Base-by-base conservation (phyloP, 2,113 vertebrate species). In the Panthera tigris region DNA sequence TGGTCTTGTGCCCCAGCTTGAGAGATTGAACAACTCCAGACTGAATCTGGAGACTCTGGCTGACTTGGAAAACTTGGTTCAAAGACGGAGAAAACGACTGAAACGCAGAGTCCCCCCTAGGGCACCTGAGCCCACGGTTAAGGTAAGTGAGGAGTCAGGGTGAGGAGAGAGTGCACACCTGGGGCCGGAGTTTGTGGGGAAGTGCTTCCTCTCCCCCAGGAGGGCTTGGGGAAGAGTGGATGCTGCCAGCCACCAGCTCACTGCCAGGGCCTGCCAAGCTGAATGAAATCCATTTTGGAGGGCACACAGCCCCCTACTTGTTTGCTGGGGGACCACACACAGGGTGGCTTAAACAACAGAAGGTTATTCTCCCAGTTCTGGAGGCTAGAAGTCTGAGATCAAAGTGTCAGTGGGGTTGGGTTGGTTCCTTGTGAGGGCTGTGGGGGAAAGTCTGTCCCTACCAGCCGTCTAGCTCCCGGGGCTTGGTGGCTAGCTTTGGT, bases 11-110 rank as follows among this genome's bases (percentile, higher is more conserved):
- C 10, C 48, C 61, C 96, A 98, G 98, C 81, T 98, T 21, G 97
- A 98, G 92, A 92, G 93, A 45, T 94, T 98, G 69, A 94, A 91
- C 48, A 97, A 95, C 48, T 97, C 98, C 94, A 98, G 98, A 82
- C 18, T 97, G 45, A 97, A 92, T 41, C 91, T 98, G 61, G 97
- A 98, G 29, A 98, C 5, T 1, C 74, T 98, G 96, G 86, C 73
- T 10, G 97, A 98, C 95, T 90, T 98, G 92, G 95, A 98, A 95
- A 97, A 97, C 41, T 93, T 98, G 31, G 63, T 98, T 79, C 97
- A 94, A 81, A 97, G 96, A 91, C 89, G 88, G 36, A 98, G 97
- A 80, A 98, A 97, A 71, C 82, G 66, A 90, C 84, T 89, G 41
- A 98, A 97, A 93, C 78, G 68, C n/a, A 96, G 89, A 93, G 93